Base-by-base conservation (phyloP, 1,140 invertebrate species). In the silkworm (Bombyx mori) region DNA sequence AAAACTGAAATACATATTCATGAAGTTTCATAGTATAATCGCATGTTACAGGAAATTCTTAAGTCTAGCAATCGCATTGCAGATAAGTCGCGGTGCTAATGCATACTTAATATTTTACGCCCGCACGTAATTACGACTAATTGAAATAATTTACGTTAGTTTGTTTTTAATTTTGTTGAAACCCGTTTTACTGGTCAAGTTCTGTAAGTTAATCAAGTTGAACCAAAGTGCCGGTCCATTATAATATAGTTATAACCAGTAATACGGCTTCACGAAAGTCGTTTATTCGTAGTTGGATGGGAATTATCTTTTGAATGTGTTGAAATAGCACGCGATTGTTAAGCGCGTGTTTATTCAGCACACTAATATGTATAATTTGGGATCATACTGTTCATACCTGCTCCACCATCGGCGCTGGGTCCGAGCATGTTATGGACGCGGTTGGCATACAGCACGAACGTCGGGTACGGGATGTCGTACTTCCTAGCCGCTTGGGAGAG, bases 391-490 rank as follows among this genome's bases (percentile, higher is more conserved):
- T n/a, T 42, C 45, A 90, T 89, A 94, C 93, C 94, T 85, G 94
- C 92, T 69, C 94, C 94, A 57, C 95, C 94, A 73, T 96, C 95
- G 26, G 94, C 91, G 51, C 95, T 96, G 44, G 96, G 96, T 52
- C 95, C 95, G 62, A 97, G 90, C 94, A 97, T 96, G 81, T 97
- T 97, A 87, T 97, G 95, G 6, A 97, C 96, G 60, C 95, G 89
- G 82, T 97, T 97, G 54, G 96, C 95, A 85, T 97, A 97, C n/a
- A 97, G 90, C 48, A 97, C 95, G 75, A 97, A 97, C 2, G 96
- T 97, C 57, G 96, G 96, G 88, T 97, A 97, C 18, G 96, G 96
- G 78, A 97, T 97, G 90, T 97, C 95, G 88, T 94, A 97, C 88
- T 96, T 97, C 69, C 95, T 91, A 22, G 96, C 96, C 2, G 95